Evolutionary conservation across 2,888 invertebrate species (phyloP).

Genomic region (Cephus nigrinus): DNA sequence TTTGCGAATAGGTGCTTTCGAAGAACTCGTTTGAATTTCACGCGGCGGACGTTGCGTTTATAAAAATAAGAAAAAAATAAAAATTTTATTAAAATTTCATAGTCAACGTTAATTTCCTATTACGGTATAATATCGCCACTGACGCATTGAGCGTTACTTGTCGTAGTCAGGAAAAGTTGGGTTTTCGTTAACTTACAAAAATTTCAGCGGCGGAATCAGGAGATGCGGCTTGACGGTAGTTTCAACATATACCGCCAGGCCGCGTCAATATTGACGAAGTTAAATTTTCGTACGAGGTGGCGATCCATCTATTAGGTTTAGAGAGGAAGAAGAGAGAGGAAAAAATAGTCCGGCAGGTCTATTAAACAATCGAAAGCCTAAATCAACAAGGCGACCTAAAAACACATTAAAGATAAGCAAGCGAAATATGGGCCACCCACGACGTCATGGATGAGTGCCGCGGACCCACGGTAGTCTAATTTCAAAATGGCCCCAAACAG

Average conservation of each 20-base stretch:
- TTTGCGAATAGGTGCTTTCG: background rate
- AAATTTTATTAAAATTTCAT: background rate
- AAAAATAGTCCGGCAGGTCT: conserved; percentile 26
- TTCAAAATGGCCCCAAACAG: conserved; percentile 25
- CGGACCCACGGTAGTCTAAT: conserved; percentile 36
- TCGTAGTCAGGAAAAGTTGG: background rate
- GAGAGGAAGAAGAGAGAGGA: conserved; percentile 9
- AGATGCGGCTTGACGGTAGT: background rate
- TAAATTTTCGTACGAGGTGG: background rate
- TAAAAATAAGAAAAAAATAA: too few species aligned
- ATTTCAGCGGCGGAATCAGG: background rate
- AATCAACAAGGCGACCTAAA: conserved; percentile 41
- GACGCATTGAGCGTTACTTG: background rate
- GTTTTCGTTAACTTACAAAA: background rate
- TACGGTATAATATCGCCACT: background rate
- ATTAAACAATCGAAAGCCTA: conserved; percentile 48
- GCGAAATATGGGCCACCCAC: conserved; percentile 45
- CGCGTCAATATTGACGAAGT: background rate
- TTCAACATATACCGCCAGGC: background rate
- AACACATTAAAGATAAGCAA: conserved; percentile 19
- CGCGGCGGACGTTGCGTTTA: background rate
- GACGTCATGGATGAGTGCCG: conserved; percentile 15
- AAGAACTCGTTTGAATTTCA: background rate
- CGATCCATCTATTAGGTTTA: background rate
- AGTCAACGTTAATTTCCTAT: background rate